Conservation (phyloP, 2,113 vertebrate species). For the Chionodraco myersi region DNA sequence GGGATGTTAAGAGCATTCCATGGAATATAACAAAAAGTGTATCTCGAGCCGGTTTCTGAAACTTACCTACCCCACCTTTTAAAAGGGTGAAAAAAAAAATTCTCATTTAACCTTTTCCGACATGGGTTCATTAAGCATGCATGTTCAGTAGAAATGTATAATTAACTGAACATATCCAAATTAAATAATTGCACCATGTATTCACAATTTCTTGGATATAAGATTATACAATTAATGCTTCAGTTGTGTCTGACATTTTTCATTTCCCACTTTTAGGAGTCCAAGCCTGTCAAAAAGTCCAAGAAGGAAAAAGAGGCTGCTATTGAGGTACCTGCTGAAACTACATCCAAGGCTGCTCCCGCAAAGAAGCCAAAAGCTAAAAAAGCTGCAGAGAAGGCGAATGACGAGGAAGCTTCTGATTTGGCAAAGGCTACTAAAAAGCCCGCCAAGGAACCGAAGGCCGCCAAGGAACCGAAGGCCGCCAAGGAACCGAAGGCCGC, state of each 20-base stretch:
- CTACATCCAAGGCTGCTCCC: slow-evolving; percentile 60
- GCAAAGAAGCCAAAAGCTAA: slow-evolving; percentile 80
- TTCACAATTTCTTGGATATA: no score
- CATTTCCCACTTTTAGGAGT: slow-evolving; percentile 33
- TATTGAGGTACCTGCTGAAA: background rate
- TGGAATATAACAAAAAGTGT: no score
- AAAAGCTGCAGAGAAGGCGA: background rate
- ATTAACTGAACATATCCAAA: no score
- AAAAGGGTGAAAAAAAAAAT: no score
- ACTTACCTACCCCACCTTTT: no score
- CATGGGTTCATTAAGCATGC: no score
- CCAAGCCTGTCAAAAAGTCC: slow-evolving; percentile 47
- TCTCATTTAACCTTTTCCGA: no score
- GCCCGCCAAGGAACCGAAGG: slow-evolving; percentile 35
- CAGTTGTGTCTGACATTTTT: background rate
- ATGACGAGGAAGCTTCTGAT: background rate
- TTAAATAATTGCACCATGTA: background rate
- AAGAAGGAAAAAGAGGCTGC: slow-evolving; percentile 24
- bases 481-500: slow-evolving; percentile 10
- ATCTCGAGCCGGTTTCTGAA: no score
- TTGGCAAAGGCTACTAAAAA: slow-evolving; percentile 31
- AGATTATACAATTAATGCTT: no score
- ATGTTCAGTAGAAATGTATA: no score
- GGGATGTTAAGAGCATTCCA: no score
- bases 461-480: slow-evolving; percentile 17